Evolutionary conservation across 2,797 vertebrate genomes (phyloP).

Genomic region (Coracias cyanogaster): DNA sequence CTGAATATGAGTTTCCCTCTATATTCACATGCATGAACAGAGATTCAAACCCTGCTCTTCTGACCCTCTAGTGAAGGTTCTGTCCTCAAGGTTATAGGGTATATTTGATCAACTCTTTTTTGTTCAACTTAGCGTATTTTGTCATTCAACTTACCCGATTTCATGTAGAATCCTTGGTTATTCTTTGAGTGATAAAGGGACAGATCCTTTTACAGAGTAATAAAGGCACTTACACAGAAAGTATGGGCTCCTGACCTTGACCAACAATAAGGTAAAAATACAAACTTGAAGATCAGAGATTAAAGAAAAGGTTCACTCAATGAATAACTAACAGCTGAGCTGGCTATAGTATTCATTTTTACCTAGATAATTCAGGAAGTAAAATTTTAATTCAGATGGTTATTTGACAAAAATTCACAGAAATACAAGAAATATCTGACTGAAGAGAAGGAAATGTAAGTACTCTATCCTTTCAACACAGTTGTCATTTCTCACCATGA

Average conservation of each 20-base stretch:
- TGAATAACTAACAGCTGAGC: neutral
- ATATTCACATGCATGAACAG: rapidly evolving
- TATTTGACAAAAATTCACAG: neutral
- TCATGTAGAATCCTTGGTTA: neutral
- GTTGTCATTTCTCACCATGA: neutral
- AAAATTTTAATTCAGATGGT: neutral
- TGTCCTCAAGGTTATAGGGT: neutral
- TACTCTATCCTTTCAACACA: neutral
- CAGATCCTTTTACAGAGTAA: neutral
- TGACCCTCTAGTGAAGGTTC: neutral
- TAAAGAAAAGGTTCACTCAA: neutral
- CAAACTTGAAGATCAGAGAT: neutral
- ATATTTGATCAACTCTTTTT: neutral
- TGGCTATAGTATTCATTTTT: neutral
- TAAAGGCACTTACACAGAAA: neutral
- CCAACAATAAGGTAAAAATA: neutral
- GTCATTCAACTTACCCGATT: neutral
- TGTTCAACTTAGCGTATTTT: neutral
- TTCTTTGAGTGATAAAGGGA: neutral
- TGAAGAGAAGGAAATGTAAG: neutral
- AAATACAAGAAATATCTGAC: neutral
- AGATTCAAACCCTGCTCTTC: neutral
- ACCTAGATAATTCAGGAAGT: neutral
- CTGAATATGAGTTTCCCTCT: neutral
- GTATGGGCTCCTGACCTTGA: neutral